phyloP scores from a whole-genome alignment of 2,797 vertebrate genomes.

The Hoplostethus atlanticus region DNA sequence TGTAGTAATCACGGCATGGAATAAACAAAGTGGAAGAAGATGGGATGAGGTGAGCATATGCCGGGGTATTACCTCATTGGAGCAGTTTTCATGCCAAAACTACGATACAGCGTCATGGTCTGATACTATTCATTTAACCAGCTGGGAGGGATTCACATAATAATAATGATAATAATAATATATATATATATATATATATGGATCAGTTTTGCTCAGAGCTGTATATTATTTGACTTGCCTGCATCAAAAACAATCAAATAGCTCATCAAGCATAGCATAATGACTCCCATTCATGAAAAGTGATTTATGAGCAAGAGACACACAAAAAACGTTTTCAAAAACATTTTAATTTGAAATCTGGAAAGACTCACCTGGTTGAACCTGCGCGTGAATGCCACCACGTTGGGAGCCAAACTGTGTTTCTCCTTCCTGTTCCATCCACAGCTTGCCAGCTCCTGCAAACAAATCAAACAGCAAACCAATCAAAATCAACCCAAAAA shows the following conservation, averaged over 20 bases:
- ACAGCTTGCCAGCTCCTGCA: slow-evolving; percentile 93
- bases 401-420: slow-evolving; percentile 93
- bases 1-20: too few species aligned
- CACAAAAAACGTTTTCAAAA: neutral
- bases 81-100: neutral
- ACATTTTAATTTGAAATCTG: neutral
- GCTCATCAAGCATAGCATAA: neutral
- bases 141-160: too few species aligned
- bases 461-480: slow-evolving; percentile 20
- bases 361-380: slow-evolving; percentile 92
- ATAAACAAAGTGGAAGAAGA: neutral
- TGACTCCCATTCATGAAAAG: too few species aligned
- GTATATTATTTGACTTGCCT: too few species aligned
- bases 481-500: too few species aligned
- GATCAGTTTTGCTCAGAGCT: too few species aligned
- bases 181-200: too few species aligned
- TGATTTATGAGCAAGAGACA: too few species aligned
- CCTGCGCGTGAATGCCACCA: slow-evolving; percentile 96
- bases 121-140: too few species aligned
- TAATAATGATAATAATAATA: too few species aligned
- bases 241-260: too few species aligned
- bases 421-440: slow-evolving; percentile 98
- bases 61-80: neutral
- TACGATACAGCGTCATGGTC: too few species aligned
- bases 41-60: neutral